Evolutionary conservation across 2,888 invertebrate genomes (phyloP).

Genomic region (Pyrrhosoma nymphula): DNA sequence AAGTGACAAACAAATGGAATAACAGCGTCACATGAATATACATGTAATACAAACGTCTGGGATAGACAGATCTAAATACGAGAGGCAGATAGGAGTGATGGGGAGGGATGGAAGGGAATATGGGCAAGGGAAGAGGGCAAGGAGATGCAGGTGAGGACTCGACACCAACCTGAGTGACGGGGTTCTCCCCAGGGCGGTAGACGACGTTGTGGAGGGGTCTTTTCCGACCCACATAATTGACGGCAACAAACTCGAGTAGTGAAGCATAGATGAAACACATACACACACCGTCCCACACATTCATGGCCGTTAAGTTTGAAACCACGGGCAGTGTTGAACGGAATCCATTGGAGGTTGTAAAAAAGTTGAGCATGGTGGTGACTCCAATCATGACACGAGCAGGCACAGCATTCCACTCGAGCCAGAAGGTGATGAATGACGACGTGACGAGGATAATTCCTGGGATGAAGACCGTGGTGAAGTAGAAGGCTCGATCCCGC

Average conservation of each 20-base stretch:
- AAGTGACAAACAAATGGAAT: constrained; percentile 22
- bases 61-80: neutral
- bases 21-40: constrained; percentile 25
- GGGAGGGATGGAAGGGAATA: neutral
- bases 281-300: constrained; percentile 97
- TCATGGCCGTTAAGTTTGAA: constrained; percentile 96
- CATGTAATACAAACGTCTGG: constrained; percentile 8
- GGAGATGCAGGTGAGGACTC: neutral
- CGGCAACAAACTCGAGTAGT: constrained; percentile 95
- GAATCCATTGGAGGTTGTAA: constrained; percentile 96
- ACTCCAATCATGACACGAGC: constrained; percentile 98
- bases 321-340: constrained; percentile 95
- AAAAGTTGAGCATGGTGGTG: constrained; percentile 98
- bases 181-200: constrained; percentile 93
- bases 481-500: constrained; percentile 97
- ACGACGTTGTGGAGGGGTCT: constrained; percentile 93
- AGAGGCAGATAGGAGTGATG: neutral
- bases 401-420: constrained; percentile 98
- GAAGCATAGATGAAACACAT: constrained; percentile 98
- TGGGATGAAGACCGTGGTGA: constrained; percentile 97
- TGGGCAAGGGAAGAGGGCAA: neutral
- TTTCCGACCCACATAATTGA: constrained; percentile 96
- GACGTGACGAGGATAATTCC: constrained; percentile 97
- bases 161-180: constrained; percentile 88
- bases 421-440: constrained; percentile 98